A percentile compares a stretch with the other conserved stretches of the same genome.
Evolutionary conservation across 2,113 vertebrate genomes (phyloP).

Genomic region (Ondatra zibethicus): DNA sequence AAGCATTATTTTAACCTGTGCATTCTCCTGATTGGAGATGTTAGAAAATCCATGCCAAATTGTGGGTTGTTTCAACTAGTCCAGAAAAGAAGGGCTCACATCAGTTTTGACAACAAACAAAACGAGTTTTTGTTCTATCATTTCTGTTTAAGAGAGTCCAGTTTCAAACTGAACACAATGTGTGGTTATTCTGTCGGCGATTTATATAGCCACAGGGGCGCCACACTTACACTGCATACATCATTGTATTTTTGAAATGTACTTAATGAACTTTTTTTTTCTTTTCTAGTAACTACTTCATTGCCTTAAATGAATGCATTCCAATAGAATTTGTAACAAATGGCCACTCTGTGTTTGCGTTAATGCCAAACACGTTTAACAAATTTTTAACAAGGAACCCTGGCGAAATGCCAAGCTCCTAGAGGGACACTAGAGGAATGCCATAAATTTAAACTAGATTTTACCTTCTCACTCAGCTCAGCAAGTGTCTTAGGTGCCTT

Average conservation of each 20-base stretch:
- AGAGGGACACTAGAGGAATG: conserved; percentile 90
- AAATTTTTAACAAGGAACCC: conserved; percentile 93
- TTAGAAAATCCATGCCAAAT: conserved; percentile 75
- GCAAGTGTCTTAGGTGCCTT: conserved; percentile 89
- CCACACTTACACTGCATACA: conserved; percentile 92
- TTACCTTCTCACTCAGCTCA: conserved; percentile 89
- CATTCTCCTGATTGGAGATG: conserved; percentile 78
- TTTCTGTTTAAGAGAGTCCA: conserved; percentile 90
- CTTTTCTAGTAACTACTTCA: conserved; percentile 92
- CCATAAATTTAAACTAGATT: conserved; percentile 90
- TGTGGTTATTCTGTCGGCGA: conserved; percentile 94
- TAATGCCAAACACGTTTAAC: conserved; percentile 95
- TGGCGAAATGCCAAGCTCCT: conserved; percentile 91
- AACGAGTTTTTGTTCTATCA: conserved; percentile 88
- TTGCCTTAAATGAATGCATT: conserved; percentile 94
- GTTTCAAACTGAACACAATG: conserved; percentile 94
- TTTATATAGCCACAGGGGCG: conserved; percentile 94
- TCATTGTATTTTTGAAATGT: conserved; percentile 94
- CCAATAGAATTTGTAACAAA: conserved; percentile 94
- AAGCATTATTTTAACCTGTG: conserved; percentile 67
- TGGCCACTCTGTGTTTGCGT: conserved; percentile 95
- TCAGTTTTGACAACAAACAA: conserved; percentile 91
- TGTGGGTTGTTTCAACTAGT: conserved; percentile 81
- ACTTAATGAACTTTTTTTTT: conserved; percentile 91
- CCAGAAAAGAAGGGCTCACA: conserved; percentile 86